Base-by-base conservation (phyloP, 2,888 invertebrate genomes). In the Brachyptera putata region DNA sequence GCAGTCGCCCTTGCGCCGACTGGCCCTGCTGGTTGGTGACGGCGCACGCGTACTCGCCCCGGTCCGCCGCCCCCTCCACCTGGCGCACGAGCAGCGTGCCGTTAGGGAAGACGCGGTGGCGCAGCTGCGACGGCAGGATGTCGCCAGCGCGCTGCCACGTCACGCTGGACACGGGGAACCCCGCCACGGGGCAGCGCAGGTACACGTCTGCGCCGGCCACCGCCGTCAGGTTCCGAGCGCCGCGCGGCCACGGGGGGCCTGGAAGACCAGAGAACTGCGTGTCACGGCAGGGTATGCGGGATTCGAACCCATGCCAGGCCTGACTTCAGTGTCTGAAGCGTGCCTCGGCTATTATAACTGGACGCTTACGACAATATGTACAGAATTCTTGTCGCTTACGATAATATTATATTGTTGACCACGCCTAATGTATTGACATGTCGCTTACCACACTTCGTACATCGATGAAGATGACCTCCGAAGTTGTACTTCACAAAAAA, bases 111-210 rank as follows among this genome's bases (percentile, higher is more conserved):
- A 74, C 69, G 37, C 72, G 70, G 62, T 77, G 77, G 13, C 77
- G 69, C 62, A 75, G 73, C 67, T 74, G 74, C 36, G 66, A 64
- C 0, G 76, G 76, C 25, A 77, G 68, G 9, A 68, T 67, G 4
- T 70, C 72, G 30, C 72, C 75, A 69, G 76, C 76, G 68, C 74
- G 74, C 57, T 73, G 73, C 81, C 81, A 81, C 5, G 72, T 72
- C 21, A 79, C 76, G 7, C 69, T 69, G 21, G 74, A 70, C 18
- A 80, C 71, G 1, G 81, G 80, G 68, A 75, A 79, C 2, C 81
- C 81, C 3, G 78, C 76, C 16, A 80, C 79, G 16, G 78, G 78
- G 66, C 81, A 81, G 21, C 73, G 70, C 21, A 81, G 68, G 30
- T 70, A 69, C 25, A 77, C 70, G 30, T 73, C 72, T 41, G 74